Evolutionary conservation across 2,797 vertebrate genomes (phyloP).

Genomic region (Tadarida brasiliensis): DNA sequence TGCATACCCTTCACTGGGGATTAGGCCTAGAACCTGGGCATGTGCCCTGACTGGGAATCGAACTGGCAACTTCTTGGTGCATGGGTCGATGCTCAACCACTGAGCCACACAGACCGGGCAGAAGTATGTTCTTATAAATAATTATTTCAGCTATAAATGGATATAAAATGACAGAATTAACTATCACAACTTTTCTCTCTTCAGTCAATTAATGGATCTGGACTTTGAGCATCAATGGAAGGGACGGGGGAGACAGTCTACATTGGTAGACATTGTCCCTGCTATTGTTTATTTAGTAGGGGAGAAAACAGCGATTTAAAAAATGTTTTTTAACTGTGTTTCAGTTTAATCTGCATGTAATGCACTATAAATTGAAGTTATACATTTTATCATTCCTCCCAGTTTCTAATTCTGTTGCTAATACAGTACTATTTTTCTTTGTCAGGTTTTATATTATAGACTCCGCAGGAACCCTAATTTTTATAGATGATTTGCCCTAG

Average conservation of each 20-base stretch:
- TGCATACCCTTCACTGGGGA: no score
- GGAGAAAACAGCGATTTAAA: not conserved
- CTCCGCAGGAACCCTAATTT: not conserved
- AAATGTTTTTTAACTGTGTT: not conserved
- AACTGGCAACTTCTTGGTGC: no score
- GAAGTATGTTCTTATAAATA: slow-evolving; percentile 18
- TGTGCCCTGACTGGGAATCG: no score
- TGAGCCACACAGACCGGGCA: not conserved
- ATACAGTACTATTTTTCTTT: not conserved
- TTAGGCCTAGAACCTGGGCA: no score
- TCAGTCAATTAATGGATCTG: not conserved
- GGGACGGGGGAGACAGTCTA: not conserved
- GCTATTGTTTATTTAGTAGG: not conserved
- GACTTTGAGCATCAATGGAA: not conserved
- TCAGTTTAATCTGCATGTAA: not conserved
- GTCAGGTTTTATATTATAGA: not conserved
- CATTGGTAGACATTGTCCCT: not conserved
- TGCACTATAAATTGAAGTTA: not conserved
- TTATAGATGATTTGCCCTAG: not conserved
- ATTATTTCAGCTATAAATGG: slow-evolving; percentile 1
- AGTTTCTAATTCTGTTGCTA: not conserved
- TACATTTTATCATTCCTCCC: not conserved
- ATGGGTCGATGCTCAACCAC: no score
- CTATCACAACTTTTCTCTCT: not conserved
- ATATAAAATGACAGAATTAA: not conserved